A percentile compares a stretch with the other conserved stretches of the same genome.
These are phyloP conservation scores for Morinoia aosen DNA, from an alignment of 2,888 invertebrate genomes.

Conservation along the genomic window DNA sequence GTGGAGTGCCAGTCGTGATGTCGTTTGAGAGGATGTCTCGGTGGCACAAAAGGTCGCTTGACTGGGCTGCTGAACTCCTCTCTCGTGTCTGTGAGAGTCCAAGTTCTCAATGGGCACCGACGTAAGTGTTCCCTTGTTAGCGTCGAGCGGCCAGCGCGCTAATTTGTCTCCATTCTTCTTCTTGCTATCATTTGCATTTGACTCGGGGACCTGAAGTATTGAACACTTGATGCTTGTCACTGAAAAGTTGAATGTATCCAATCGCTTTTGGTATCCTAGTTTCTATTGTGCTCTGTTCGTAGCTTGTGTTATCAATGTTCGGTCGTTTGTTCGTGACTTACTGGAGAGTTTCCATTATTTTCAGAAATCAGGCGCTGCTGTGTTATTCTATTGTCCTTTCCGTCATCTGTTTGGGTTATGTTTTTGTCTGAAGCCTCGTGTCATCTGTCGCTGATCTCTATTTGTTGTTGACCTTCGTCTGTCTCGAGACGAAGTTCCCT, in stretches of 20 bases:
- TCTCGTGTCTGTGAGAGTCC: neutral
- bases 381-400: neutral
- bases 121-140: neutral
- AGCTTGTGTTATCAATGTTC: too few relatives aligned
- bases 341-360: neutral
- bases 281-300: too few relatives aligned
- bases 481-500: neutral
- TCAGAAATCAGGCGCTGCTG: neutral
- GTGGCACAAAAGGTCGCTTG: neutral
- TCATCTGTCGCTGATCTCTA: neutral
- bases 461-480: neutral
- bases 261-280: neutral
- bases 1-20: neutral
- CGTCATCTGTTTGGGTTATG: neutral
- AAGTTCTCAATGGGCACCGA: neutral
- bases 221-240: neutral
- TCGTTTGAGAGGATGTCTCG: neutral
- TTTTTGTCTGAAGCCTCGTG: neutral
- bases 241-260: neutral
- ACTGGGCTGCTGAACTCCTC: neutral
- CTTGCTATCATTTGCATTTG: neutral
- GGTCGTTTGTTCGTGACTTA: neutral
- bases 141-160: neutral
- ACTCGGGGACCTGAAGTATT: neutral
- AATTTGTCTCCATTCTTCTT: slow-evolving; percentile 12